These are phyloP conservation scores for Hypomecis punctinalis DNA, from an alignment of 2,888 invertebrate species.

Conservation along the genomic window DNA sequence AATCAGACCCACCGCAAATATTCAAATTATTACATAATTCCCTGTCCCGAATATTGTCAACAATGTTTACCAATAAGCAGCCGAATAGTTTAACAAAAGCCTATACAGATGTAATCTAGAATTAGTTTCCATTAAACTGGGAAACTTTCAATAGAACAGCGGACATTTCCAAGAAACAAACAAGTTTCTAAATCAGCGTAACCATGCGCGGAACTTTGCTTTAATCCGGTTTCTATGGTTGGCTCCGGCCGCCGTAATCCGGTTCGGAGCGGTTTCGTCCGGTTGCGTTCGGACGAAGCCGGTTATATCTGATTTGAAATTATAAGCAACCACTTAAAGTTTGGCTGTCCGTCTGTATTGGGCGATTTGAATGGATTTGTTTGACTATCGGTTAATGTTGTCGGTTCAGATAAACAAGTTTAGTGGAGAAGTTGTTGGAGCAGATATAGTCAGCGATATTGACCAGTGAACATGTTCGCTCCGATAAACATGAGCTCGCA, in stretches of 20 bases:
- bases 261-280: slow-evolving; percentile 63
- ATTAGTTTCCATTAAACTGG: slow-evolving; percentile 65
- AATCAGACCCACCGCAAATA: slow-evolving; percentile 37
- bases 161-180: slow-evolving; percentile 70
- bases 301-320: slow-evolving; percentile 74
- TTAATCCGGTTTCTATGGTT: slow-evolving; percentile 74
- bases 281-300: slow-evolving; percentile 52
- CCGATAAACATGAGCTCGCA: slow-evolving; percentile 25
- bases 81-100: slow-evolving; percentile 51
- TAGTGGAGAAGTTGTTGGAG: slow-evolving; percentile 29
- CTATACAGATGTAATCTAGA: slow-evolving; percentile 56
- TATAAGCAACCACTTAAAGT: slow-evolving; percentile 66
- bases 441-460: slow-evolving; percentile 27
- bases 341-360: slow-evolving; percentile 42
- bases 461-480: slow-evolving; percentile 31
- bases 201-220: slow-evolving; percentile 78
- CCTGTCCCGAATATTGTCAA: slow-evolving; percentile 45
- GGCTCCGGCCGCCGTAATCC: slow-evolving; percentile 66
- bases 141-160: slow-evolving; percentile 56
- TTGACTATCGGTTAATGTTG: slow-evolving; percentile 34
- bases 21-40: slow-evolving; percentile 47
- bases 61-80: slow-evolving; percentile 48
- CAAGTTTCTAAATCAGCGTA: slow-evolving; percentile 81
- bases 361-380: slow-evolving; percentile 41
- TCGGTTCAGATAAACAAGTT: slow-evolving; percentile 30